phyloP scores from a whole-genome alignment of 2,113 vertebrate species.

The Dinomys branickii region DNA sequence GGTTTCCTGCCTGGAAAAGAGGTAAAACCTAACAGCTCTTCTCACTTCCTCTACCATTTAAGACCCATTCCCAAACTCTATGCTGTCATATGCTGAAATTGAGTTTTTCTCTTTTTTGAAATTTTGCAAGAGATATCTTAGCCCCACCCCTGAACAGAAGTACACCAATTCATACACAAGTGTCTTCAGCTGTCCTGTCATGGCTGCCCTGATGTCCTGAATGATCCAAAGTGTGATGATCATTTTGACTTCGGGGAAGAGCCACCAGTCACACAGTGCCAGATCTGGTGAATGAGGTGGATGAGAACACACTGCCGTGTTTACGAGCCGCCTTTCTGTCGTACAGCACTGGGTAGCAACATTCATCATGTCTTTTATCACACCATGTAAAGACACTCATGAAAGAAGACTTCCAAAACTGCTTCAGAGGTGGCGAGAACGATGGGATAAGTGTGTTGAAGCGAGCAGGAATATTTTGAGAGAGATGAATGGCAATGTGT shows the following conservation, averaged over 20 bases:
- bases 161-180: neutral
- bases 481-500: neutral
- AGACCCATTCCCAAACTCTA: neutral
- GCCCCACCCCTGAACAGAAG: neutral
- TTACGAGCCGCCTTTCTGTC: no score
- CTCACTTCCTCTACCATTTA: rapidly evolving
- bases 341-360: neutral
- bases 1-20: neutral
- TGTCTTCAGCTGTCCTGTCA: neutral
- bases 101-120: neutral
- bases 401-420: neutral
- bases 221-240: neutral
- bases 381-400: neutral
- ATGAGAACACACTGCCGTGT: neutral
- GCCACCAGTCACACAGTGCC: neutral
- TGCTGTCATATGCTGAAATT: neutral
- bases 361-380: neutral
- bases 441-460: neutral
- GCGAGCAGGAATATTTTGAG: neutral
- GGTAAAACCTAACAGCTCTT: rapidly evolving
- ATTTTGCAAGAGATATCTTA: neutral
- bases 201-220: neutral
- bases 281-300: neutral
- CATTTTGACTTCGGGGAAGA: neutral
- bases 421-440: neutral